Evolutionary conservation across 2,797 vertebrate genomes (phyloP).

Genomic region (Naso thynnoides): DNA sequence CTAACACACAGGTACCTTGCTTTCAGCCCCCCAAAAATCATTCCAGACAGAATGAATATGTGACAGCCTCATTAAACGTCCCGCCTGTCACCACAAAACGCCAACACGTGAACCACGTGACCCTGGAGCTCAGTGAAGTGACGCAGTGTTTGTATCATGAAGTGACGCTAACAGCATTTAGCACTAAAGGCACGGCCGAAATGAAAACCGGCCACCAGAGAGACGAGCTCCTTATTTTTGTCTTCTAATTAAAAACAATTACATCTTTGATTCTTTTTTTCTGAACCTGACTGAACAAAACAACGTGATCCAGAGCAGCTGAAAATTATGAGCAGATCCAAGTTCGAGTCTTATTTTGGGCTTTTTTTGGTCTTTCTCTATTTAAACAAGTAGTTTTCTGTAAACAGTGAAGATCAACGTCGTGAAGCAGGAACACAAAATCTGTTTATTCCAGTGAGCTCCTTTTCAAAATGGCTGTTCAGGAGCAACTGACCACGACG

Average conservation of each 20-base stretch:
- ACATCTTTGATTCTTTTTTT: not conserved
- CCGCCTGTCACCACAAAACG: slow-evolving; percentile 3
- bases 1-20: slow-evolving; percentile 29
- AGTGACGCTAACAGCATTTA: slow-evolving; percentile 9
- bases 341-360: too few species aligned
- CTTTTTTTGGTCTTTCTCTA: not conserved
- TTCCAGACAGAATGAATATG: not conserved
- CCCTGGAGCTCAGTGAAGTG: not conserved
- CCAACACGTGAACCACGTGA: not conserved
- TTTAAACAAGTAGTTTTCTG: not conserved
- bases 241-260: not conserved
- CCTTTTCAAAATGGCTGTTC: not conserved
- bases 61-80: not conserved
- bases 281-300: not conserved
- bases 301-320: not conserved
- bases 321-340: not conserved
- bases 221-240: slow-evolving; percentile 1
- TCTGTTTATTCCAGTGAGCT: not conserved
- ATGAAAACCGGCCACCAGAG: not conserved
- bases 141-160: slow-evolving; percentile 39
- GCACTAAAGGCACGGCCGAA: slow-evolving; percentile 19
- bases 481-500: not conserved
- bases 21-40: not conserved
- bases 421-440: not conserved
- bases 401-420: not conserved